These are phyloP conservation scores for Pomacea canaliculata DNA, from an alignment of 2,888 invertebrate species.

Conservation along the genomic window DNA sequence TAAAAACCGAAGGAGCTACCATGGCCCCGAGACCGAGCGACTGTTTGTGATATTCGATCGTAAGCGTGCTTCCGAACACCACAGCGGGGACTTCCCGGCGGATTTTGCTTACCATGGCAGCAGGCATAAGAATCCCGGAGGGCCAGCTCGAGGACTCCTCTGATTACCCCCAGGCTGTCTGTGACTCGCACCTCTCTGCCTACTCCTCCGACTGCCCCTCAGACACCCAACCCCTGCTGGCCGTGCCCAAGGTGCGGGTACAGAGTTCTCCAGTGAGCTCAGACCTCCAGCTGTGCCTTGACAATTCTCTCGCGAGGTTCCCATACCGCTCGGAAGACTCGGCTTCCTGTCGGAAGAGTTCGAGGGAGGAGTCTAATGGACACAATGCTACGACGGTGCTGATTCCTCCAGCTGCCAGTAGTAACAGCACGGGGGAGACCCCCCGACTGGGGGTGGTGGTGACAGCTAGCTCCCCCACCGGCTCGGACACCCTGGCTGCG, in stretches of 20 bases:
- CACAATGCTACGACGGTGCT: not conserved
- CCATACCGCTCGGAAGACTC: slow-evolving; percentile 2
- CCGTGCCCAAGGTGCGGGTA: not conserved
- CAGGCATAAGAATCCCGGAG: not conserved
- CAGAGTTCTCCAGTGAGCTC: slow-evolving; percentile 3
- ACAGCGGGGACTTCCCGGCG: not conserved
- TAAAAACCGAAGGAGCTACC: too few relatives aligned
- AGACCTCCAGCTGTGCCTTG: slow-evolving; percentile 5
- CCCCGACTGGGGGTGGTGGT: not conserved
- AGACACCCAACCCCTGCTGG: slow-evolving; percentile 21
- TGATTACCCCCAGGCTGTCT: not conserved
- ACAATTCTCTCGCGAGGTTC: slow-evolving; percentile 16
- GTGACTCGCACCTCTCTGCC: not conserved
- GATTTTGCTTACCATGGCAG: not conserved
- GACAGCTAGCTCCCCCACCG: slow-evolving; percentile 13
- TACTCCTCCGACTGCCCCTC: slow-evolving; percentile 3
- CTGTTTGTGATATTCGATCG: too few relatives aligned
- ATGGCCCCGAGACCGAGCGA: too few relatives aligned
- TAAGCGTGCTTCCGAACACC: too few relatives aligned
- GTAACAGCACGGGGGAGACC: not conserved
- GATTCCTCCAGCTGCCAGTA: not conserved
- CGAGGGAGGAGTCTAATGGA: too few relatives aligned
- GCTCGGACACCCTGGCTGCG: slow-evolving; percentile 27
- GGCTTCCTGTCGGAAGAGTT: not conserved
- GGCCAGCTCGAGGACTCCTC: not conserved